phyloP scores from a whole-genome alignment of 1,140 invertebrate species.

The Drosophila insularis region DNA sequence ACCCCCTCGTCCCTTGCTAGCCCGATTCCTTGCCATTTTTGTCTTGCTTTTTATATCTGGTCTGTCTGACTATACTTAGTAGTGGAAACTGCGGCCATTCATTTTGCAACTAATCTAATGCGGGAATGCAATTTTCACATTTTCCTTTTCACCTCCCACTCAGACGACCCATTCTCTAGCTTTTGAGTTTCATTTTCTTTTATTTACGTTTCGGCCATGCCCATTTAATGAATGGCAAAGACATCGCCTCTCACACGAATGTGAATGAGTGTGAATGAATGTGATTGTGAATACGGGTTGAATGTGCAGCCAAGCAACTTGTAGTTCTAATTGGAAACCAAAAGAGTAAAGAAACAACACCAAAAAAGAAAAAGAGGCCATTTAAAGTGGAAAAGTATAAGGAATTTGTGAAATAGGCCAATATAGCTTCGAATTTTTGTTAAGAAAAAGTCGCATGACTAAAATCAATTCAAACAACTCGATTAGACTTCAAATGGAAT shows the following conservation, averaged over 20 bases:
- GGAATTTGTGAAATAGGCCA: no score
- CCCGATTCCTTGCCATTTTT: slow-evolving; percentile 11
- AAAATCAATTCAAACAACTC: no score
- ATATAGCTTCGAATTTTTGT: no score
- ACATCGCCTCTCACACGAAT: slow-evolving; percentile 18
- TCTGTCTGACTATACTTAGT: background rate
- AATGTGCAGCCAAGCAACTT: background rate
- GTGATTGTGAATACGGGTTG: slow-evolving; percentile 1
- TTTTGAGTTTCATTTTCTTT: background rate
- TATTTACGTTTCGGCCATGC: slow-evolving; percentile 52
- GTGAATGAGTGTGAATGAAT: slow-evolving; percentile 47
- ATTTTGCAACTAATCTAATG: slow-evolving; percentile 62
- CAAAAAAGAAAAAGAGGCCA: background rate
- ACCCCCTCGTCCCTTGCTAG: no score
- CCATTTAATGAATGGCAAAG: slow-evolving; percentile 53
- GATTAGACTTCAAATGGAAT: no score
- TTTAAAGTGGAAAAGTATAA: no score
- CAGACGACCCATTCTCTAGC: slow-evolving; percentile 25
- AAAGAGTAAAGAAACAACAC: background rate
- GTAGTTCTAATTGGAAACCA: no score
- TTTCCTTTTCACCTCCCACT: slow-evolving; percentile 13
- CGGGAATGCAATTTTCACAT: slow-evolving; percentile 43
- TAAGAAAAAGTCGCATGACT: no score
- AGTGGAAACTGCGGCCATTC: slow-evolving; percentile 41
- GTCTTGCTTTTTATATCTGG: slow-evolving; percentile 12